Conservation (phyloP, 1,140 invertebrate species). For the Agrilus planipennis region DNA sequence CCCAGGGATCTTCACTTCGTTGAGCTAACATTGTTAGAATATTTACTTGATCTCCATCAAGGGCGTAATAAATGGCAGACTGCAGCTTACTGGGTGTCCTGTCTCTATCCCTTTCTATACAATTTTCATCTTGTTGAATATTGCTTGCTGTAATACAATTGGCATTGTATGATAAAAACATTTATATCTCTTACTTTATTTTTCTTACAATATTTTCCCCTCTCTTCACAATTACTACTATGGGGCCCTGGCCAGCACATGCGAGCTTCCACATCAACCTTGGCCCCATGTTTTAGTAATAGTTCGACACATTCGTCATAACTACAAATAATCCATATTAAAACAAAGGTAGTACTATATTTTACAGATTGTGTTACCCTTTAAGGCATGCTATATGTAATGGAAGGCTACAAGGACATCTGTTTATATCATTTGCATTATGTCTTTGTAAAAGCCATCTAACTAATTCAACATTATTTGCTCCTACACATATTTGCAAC, state of each 20-base stretch:
- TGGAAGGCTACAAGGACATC: constrained; percentile 57
- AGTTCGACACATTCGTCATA: constrained; percentile 45
- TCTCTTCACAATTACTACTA: constrained; percentile 56
- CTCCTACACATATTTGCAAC: constrained; percentile 57
- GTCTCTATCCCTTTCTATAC: constrained; percentile 29
- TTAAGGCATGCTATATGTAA: constrained; percentile 61
- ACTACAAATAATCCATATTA: constrained; percentile 14
- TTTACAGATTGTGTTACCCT: too few species aligned
- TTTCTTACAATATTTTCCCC: constrained; percentile 40
- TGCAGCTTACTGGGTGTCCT: constrained; percentile 48
- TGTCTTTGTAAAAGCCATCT: constrained; percentile 51
- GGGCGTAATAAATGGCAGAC: constrained; percentile 59
- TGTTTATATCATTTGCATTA: constrained; percentile 51
- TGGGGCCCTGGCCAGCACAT: constrained; percentile 61
- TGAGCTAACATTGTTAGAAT: constrained; percentile 51
- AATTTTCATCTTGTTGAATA: constrained; percentile 30
- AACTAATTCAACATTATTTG: constrained; percentile 59
- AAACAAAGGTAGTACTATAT: constrained; percentile 10
- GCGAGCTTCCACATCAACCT: constrained; percentile 41
- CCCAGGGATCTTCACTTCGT: constrained; percentile 57
- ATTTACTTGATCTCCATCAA: constrained; percentile 57
- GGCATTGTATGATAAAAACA: constrained; percentile 2
- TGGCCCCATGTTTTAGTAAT: constrained; percentile 41
- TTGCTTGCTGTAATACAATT: constrained; percentile 1
- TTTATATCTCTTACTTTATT: constrained; percentile 3